A percentile compares a stretch with the other conserved stretches of the same genome.
Evolutionary conservation across 1,140 invertebrate genomes (phyloP).

Genomic region (Limonius californicus): DNA sequence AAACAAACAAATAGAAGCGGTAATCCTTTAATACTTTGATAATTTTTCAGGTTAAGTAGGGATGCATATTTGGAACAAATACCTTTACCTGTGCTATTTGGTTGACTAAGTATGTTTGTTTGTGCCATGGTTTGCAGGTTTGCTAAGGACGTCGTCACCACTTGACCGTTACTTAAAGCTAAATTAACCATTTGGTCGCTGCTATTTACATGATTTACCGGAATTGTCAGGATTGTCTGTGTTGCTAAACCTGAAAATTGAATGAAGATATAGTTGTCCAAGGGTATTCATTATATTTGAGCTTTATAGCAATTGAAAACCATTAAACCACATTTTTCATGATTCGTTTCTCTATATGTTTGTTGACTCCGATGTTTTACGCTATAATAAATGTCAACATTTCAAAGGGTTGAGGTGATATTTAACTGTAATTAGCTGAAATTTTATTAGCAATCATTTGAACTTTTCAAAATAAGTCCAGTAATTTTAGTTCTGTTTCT

Average conservation of each 20-base stretch:
- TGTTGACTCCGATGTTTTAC: too few species aligned
- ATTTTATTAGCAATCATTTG: too few species aligned
- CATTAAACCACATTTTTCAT: too few species aligned
- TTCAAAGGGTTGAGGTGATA: too few species aligned
- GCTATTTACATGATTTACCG: conserved; percentile 75
- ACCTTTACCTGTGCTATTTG: conserved; percentile 45
- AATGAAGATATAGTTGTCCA: too few species aligned
- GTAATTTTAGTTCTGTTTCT: too few species aligned
- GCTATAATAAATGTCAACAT: too few species aligned
- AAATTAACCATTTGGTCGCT: conserved; percentile 79
- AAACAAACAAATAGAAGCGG: not conserved
- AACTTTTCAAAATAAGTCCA: too few species aligned
- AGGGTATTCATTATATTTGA: too few species aligned
- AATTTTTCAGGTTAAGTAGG: not conserved
- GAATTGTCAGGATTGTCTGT: conserved; percentile 91
- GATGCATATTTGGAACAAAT: not conserved
- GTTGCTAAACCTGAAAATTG: conserved; percentile 76
- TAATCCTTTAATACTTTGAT: not conserved
- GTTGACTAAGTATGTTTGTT: conserved; percentile 42
- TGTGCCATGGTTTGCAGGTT: conserved; percentile 77
- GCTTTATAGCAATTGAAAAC: too few species aligned
- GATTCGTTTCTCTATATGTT: too few species aligned
- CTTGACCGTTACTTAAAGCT: conserved; percentile 74
- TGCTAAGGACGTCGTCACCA: conserved; percentile 78
- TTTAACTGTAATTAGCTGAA: too few species aligned